phyloP scores from a whole-genome alignment of 2,888 invertebrate species.

The Hermaeophaga mercurialis region DNA sequence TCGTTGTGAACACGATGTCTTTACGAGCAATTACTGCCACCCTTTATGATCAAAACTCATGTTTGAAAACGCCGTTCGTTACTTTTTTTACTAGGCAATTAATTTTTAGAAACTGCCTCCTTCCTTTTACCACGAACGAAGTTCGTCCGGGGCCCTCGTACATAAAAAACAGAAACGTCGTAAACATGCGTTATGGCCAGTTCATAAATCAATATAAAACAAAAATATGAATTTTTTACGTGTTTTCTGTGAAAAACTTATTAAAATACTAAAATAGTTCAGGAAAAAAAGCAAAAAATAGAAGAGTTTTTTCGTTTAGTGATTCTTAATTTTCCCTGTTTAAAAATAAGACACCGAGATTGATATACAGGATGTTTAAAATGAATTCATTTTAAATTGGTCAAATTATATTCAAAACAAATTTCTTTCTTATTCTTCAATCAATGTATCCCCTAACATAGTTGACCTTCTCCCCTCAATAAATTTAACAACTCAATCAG shows the following conservation, averaged over 20 bases:
- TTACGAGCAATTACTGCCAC: constrained; percentile 35
- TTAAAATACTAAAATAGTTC: too few relatives aligned
- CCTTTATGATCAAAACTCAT: constrained; percentile 35
- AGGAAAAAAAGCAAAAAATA: too few relatives aligned
- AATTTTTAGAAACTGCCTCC: constrained; percentile 35
- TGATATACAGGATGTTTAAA: too few relatives aligned
- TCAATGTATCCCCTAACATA: too few relatives aligned
- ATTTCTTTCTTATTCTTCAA: too few relatives aligned
- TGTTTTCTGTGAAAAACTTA: constrained; percentile 24
- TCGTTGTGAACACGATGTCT: constrained; percentile 23
- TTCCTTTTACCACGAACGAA: constrained; percentile 17
- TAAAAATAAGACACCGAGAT: too few relatives aligned
- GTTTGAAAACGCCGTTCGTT: constrained; percentile 30
- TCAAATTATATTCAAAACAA: too few relatives aligned
- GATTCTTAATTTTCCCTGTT: too few relatives aligned
- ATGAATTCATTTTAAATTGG: too few relatives aligned
- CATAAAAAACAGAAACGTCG: constrained; percentile 28
- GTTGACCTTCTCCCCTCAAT: too few relatives aligned
- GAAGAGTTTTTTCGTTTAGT: too few relatives aligned
- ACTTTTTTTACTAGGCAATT: constrained; percentile 35
- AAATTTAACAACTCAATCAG: too few relatives aligned
- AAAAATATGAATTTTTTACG: constrained; percentile 38
- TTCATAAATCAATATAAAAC: constrained; percentile 38
- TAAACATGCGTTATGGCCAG: constrained; percentile 38
- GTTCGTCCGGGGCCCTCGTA: constrained; percentile 10